Conservation (phyloP, 2,113 vertebrate species). For the Orycteropus afer region DNA sequence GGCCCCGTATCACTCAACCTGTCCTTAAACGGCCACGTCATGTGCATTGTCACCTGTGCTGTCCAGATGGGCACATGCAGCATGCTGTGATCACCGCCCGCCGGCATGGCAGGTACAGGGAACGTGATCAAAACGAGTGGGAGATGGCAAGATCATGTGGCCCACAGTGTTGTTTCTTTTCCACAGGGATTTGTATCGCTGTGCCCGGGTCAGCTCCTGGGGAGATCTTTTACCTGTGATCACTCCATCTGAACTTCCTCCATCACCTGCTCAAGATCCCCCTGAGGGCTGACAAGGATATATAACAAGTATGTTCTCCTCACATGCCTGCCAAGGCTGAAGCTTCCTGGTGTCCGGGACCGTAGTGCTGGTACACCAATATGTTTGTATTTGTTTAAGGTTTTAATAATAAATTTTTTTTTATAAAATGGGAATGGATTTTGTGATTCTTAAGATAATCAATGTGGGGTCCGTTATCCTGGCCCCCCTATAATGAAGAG, state of each 20-base stretch:
- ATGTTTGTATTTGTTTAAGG: background rate
- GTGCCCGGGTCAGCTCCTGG: constrained; percentile 90
- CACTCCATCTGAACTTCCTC: background rate
- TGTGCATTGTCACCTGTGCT: constrained; percentile 90
- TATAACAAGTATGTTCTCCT: background rate
- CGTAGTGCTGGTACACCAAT: background rate
- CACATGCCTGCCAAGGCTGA: background rate
- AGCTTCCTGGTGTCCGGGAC: constrained; percentile 61
- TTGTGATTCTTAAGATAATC: constrained; percentile 34
- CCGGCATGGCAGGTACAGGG: constrained; percentile 88
- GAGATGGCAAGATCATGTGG: background rate
- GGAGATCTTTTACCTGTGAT: constrained; percentile 89
- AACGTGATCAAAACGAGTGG: too few relatives aligned
- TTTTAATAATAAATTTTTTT: constrained; percentile 61
- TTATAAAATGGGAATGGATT: constrained; percentile 44
- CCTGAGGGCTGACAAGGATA: constrained; percentile 31
- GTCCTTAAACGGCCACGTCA: constrained; percentile 87
- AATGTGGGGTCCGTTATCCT: background rate
- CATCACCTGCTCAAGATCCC: background rate
- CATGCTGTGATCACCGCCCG: constrained; percentile 87
- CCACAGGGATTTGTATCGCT: constrained; percentile 91
- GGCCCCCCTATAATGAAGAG: background rate
- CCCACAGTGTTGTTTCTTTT: background rate
- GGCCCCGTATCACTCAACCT: constrained; percentile 89
- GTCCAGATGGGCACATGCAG: constrained; percentile 86